phyloP scores from a whole-genome alignment of 2,888 invertebrate species.

The Ceraclea dissimilis region DNA sequence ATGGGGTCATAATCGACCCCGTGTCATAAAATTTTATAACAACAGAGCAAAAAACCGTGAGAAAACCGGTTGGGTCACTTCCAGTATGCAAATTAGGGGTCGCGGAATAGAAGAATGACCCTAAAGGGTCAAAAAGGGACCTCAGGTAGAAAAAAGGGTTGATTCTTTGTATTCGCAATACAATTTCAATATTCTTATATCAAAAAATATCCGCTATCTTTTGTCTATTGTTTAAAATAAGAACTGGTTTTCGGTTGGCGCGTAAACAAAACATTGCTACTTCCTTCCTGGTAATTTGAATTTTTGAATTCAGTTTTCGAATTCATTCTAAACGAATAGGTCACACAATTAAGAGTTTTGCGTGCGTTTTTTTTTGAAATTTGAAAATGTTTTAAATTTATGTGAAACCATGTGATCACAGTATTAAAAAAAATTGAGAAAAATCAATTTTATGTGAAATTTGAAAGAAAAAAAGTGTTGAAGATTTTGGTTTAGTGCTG shows the following conservation, averaged over 20 bases:
- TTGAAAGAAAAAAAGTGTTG: no score
- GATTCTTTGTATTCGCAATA: conserved; percentile 12
- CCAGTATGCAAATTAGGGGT: conserved; percentile 26
- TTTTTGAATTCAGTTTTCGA: no score
- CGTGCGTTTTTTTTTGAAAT: no score
- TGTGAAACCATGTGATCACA: no score
- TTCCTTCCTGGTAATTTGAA: background rate
- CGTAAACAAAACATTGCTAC: background rate
- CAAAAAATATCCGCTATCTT: conserved; percentile 1
- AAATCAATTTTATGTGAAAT: no score
- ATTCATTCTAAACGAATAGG: no score
- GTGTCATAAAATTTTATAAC: background rate
- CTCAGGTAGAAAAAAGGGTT: conserved; percentile 18
- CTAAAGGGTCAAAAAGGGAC: conserved; percentile 22
- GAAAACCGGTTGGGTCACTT: conserved; percentile 27
- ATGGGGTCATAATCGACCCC: conserved; percentile 1
- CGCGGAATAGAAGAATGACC: conserved; percentile 16
- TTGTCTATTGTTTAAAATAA: conserved; percentile 8
- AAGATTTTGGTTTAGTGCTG: no score
- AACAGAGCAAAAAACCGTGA: conserved; percentile 22
- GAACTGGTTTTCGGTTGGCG: conserved; percentile 7
- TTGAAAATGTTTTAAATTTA: no score
- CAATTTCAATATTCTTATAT: background rate
- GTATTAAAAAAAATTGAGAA: no score
- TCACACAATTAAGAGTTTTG: no score